Evolutionary conservation across 2,888 invertebrate genomes (phyloP).

Genomic region (Psylliodes chrysocephalus): DNA sequence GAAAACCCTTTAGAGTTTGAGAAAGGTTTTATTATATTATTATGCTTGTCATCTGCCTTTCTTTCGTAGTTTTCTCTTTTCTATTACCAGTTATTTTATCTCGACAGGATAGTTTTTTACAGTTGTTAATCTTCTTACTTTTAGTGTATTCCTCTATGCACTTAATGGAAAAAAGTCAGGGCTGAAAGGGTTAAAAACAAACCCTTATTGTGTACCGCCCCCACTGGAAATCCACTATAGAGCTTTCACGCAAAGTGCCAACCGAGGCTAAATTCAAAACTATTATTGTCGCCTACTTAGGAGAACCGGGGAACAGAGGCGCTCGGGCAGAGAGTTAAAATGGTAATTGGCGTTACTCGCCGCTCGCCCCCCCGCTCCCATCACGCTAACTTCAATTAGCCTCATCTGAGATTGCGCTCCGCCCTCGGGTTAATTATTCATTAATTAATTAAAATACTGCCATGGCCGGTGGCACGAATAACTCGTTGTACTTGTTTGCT

Average conservation of each 20-base stretch:
- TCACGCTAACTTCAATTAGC: constrained; percentile 54
- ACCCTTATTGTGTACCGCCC: not conserved
- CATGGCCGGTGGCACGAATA: constrained; percentile 42
- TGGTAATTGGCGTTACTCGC: constrained; percentile 47
- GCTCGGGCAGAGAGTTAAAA: constrained; percentile 47
- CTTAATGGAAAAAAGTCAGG: too few relatives aligned
- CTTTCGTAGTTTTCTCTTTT: too few relatives aligned
- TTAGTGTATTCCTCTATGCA: too few relatives aligned
- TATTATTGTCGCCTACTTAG: constrained; percentile 52
- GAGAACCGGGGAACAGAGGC: constrained; percentile 13
- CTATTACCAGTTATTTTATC: too few relatives aligned
- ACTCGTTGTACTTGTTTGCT: constrained; percentile 30
- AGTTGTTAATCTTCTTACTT: too few relatives aligned
- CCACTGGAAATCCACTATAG: constrained; percentile 2
- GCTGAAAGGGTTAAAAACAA: too few relatives aligned
- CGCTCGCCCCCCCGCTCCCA: constrained; percentile 30
- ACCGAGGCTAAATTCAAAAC: constrained; percentile 51
- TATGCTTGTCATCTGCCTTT: too few relatives aligned
- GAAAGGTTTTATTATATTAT: too few relatives aligned
- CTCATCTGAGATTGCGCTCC: constrained; percentile 50
- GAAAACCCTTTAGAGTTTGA: too few relatives aligned
- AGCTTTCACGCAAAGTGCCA: constrained; percentile 37
- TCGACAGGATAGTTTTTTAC: too few relatives aligned
- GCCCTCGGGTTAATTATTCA: constrained; percentile 53
- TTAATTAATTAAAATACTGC: constrained; percentile 54